A percentile compares a stretch with the other conserved stretches of the same genome.
phyloP scores from a whole-genome alignment of 2,888 invertebrate species.

The Himalopsyche kuldschensis region DNA sequence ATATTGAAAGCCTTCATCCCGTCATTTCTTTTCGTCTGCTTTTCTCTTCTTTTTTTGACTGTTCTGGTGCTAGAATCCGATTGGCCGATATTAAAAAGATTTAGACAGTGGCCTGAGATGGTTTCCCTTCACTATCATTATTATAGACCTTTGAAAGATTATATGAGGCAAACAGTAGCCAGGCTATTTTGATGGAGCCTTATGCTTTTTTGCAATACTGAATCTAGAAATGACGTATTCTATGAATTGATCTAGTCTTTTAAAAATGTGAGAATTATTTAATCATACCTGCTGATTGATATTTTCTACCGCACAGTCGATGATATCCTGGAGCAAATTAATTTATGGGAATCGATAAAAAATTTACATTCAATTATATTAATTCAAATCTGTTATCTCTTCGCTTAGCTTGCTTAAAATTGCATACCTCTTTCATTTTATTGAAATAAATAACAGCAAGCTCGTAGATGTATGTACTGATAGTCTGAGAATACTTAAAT shows the following conservation, averaged over 20 bases:
- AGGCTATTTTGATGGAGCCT: constrained; percentile 61
- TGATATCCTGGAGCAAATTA: neutral
- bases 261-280: neutral
- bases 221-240: neutral
- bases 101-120: constrained; percentile 79
- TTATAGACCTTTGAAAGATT: constrained; percentile 82
- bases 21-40: constrained; percentile 73
- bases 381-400: neutral
- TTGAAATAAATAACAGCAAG: neutral
- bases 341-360: neutral
- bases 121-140: constrained; percentile 74
- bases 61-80: constrained; percentile 79
- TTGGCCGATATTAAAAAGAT: constrained; percentile 67
- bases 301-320: neutral
- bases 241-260: neutral
- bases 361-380: neutral
- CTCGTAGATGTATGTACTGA: neutral
- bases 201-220: neutral
- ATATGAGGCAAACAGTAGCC: constrained; percentile 65
- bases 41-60: constrained; percentile 68
- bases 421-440: neutral
- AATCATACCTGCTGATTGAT: neutral
- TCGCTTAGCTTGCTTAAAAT: neutral
- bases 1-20: constrained; percentile 75
- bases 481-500: neutral